Conservation (phyloP, 2,888 invertebrate genomes). For the Gibbula magus region DNA sequence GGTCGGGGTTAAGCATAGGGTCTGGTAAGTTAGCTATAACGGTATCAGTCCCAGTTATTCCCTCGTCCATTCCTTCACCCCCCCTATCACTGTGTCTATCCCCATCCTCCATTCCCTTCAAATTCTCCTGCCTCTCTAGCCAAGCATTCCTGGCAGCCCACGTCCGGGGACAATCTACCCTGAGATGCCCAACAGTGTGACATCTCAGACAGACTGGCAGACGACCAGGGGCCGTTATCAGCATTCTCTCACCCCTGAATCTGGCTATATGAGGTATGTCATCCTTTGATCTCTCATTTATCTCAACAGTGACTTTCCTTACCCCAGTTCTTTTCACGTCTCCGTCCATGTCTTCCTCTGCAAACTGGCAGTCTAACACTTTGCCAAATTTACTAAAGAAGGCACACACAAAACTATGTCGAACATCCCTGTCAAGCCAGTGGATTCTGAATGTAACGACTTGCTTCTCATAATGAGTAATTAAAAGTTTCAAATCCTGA, state of each 20-base stretch:
- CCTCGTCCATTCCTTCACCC: neutral
- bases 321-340: neutral
- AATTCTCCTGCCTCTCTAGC: too few species aligned
- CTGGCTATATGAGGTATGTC: neutral
- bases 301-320: neutral
- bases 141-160: too few species aligned
- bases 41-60: neutral
- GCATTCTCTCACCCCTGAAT: neutral
- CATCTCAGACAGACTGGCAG: neutral
- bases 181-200: neutral
- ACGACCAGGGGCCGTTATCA: neutral
- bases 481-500: neutral
- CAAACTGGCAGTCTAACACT: neutral
- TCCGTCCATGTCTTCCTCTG: neutral
- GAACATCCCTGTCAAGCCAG: neutral
- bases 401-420: neutral
- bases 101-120: too few species aligned
- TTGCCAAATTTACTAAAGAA: neutral
- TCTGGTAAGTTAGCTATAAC: neutral
- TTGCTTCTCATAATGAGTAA: neutral
- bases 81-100: neutral
- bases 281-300: neutral
- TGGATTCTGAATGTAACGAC: neutral
- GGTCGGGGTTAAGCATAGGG: too few species aligned
- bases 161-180: neutral